These are phyloP conservation scores for Drosophila paranaensis DNA, from an alignment of 2,888 invertebrate species.

Conservation along the genomic window DNA sequence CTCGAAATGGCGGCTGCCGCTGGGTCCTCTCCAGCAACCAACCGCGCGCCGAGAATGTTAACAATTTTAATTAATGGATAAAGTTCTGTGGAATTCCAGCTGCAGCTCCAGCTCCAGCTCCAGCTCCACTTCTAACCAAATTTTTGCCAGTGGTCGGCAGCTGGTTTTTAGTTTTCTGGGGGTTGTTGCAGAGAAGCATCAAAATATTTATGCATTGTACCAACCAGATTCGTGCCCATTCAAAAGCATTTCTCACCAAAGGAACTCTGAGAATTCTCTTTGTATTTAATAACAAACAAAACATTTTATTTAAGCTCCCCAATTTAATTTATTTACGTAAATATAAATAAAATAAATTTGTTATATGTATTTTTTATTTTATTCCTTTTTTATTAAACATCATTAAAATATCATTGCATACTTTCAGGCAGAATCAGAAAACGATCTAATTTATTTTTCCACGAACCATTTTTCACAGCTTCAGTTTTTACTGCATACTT, in stretches of 20 bases:
- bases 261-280: constrained; percentile 13
- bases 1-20: constrained; percentile 46
- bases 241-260: constrained; percentile 35
- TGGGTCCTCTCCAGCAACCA: constrained; percentile 48
- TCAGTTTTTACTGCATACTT: background rate
- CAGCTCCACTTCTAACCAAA: constrained; percentile 1
- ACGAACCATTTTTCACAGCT: background rate
- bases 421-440: background rate
- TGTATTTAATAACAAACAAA: background rate
- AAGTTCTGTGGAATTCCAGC: constrained; percentile 77
- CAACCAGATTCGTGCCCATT: constrained; percentile 14
- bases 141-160: constrained; percentile 5
- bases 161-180: constrained; percentile 4
- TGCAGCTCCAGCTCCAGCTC: background rate
- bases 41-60: constrained; percentile 71
- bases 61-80: constrained; percentile 84
- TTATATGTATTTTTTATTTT: no score
- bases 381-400: background rate
- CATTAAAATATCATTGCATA: background rate
- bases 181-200: constrained; percentile 13
- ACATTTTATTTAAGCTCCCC: background rate
- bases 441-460: background rate
- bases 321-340: background rate
- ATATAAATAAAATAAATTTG: background rate
- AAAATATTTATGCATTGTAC: constrained; percentile 55